Base-by-base conservation (phyloP, 1,140 invertebrate genomes). In the Cotesia typhae region DNA sequence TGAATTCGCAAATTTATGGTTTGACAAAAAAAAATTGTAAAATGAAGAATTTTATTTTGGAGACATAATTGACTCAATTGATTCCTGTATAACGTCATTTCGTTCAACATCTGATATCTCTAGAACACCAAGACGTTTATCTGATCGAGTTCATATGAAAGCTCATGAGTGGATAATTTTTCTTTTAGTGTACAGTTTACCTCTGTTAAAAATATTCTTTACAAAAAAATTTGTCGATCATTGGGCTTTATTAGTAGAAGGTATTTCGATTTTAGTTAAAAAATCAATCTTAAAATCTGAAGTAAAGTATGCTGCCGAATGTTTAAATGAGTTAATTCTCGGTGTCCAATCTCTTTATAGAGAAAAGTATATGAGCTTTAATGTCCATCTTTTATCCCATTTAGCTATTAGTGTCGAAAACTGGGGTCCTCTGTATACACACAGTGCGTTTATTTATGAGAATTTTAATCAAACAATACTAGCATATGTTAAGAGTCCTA, bases 91-190 rank as follows among this genome's bases (percentile, higher is more conserved):
- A 14, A 14, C 67, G 4, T 65, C 57, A 6, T 61, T 74, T 3
- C 72, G 73, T 47, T 74, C 76, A 4, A 53, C 72, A 28, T 55
- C n/a, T 28, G 51, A 67, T 20, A 72, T 79, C 12, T 67, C 75
- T 12, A 51, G 78, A 52, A 69, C 67, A 3, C 70, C 72, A 20
- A 38, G 76, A 51, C 57, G 55, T 20, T 20, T 59, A 9, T 20
- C 14, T 59, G 72, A 74, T 35, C 69, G 76, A 47, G 55, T 47
- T 20, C 71, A 65, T 72, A 77, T 72, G 74, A 80, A 80, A 67
- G 75, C 77, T 2, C 61, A 77, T 67, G 78, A 80, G 41, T 77
- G 76, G 71, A 52, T 59, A 3, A 55, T 65, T n/a, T 79, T 68
- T 57, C 69, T 77, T 53, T 47, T 73, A 9, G 53, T 47, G 60